Evolutionary conservation across 2,113 vertebrate species (phyloP), one percentile per base, ranked within the genome.

Genomic region (Crotophaga sulcirostris): DNA sequence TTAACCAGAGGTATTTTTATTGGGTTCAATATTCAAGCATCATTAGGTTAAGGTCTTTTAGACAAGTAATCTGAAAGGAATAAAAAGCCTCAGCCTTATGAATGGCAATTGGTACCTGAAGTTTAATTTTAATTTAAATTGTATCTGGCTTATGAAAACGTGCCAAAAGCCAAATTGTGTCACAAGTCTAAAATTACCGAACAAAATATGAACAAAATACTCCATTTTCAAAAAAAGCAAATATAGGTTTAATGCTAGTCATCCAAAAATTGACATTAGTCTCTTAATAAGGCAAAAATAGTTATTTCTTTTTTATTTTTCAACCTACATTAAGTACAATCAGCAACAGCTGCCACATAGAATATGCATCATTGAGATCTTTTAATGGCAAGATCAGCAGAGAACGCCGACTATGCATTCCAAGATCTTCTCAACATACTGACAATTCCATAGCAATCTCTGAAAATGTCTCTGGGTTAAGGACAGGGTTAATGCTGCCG

Each of bases 211-310:
- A 96, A 92, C 75, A 96, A 91, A 92, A 90, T 55, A 87, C 69
- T 96, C 81, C 4, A 55, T 49, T 90, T 94, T 40, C 34, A 45
- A 67, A 94, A 95, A 89, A 60, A 69, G 26, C 59, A 93, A 89
- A 89, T 62, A 84, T 12, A 78, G 63, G 20, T 94, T 97, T 93
- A 93, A 91, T 82, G 64, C 58, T 64, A 91, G 67, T 89, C 87
- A 96, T 80, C 76, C 76, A 87, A 95, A 73, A 92, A 90, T 47
- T 2, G 4, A 93, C 77, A 84, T 74, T 74, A 89, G 80, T 92
- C 69, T 96, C 47, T 92, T 79, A 76, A 72, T 70, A 92, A 96
- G 79, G 95, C 94, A 96, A 97, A 94, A 89, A 95, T 93, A 96
- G 83, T 80, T 31, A n/a, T 38, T 89, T 83, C 67, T 52, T 80